These are phyloP conservation scores for Lacerta bilineata DNA, from an alignment of 2,797 vertebrate species.

Conservation along the genomic window DNA sequence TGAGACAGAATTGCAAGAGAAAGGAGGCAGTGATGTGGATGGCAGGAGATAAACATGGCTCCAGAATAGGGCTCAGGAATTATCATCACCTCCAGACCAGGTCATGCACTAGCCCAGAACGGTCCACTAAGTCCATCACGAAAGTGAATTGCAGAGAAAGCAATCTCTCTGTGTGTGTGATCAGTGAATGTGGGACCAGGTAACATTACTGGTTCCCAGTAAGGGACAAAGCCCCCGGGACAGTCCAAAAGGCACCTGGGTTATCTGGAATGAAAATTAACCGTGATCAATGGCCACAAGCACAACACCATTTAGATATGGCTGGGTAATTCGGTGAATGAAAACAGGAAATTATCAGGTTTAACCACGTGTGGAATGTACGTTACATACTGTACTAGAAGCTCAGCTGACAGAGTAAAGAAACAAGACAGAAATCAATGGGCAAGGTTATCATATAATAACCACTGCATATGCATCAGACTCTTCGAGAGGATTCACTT, in stretches of 20 bases:
- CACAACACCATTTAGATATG: not conserved
- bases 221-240: not conserved
- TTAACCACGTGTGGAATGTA: slow-evolving; percentile 33
- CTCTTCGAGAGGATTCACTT: not conserved
- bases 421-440: slow-evolving; percentile 16
- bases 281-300: not conserved
- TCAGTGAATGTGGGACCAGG: not conserved
- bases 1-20: not conserved
- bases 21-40: not conserved
- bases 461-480: not conserved
- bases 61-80: not conserved
- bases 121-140: not conserved
- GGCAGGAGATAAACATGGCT: not conserved
- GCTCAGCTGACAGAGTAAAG: slow-evolving; percentile 11
- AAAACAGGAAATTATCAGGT: slow-evolving; percentile 7
- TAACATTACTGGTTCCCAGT: not conserved
- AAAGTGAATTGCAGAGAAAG: not conserved
- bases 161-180: not conserved
- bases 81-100: not conserved
- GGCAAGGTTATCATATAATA: not conserved
- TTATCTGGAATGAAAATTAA: slow-evolving; percentile 15
- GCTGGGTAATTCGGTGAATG: slow-evolving; percentile 11
- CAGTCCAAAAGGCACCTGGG: not conserved
- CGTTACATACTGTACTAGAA: slow-evolving; percentile 11
- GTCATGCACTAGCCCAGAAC: not conserved